Base-by-base conservation (phyloP, 2,113 vertebrate genomes). In the Pollachius pollachius region DNA sequence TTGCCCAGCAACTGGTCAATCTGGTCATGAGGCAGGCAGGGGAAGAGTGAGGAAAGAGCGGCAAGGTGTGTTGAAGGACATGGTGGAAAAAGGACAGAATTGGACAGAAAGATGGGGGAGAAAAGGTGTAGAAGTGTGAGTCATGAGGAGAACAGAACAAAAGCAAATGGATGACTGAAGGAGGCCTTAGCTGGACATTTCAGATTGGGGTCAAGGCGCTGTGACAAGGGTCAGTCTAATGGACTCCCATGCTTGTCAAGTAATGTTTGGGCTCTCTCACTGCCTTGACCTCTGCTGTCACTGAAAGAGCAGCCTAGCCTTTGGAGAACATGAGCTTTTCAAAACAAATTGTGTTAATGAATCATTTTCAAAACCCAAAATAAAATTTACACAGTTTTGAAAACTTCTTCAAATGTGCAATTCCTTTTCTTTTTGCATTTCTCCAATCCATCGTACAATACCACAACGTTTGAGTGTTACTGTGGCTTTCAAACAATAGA, bases 1-100 rank as follows among this genome's bases (percentile, higher is more conserved):
- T 81, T 93, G 74, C 96, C 95, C 81, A 99, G 90, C 82, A 98
- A 89, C 77, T 96, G 94, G 71, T 96, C 94, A 81, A 94, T 83
- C 97, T 99, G 81, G 41, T 9, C 41, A 48, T 48, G 41, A 48
- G 8, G 41, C 41, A 9, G 41, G 41, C 8, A 13, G 41, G 41
- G 41, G 41, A 48, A 48, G 41, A 13, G 41, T 12, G 41, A 48
- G 11, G 41, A 48, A 13, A 13, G 41, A 48, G 41, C 11, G 41
- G 12, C 8, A 48, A 48, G 41, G 11, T 48, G 41, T 9, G 11
- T 48, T 48, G 41, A 48, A 48, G 41, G 41, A 48, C 41, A 48
- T 9, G 11, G 41, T 48, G 9, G 41, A 48, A 9, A 48, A 48
- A 48, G 41, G 12, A 48, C 8, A 48, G 41, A 48, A 48, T 12